Evolutionary conservation across 92 coral and sea anemone species (phyloP), one percentile per base, ranked within the genome.

Genomic region (Muricea muricata): DNA sequence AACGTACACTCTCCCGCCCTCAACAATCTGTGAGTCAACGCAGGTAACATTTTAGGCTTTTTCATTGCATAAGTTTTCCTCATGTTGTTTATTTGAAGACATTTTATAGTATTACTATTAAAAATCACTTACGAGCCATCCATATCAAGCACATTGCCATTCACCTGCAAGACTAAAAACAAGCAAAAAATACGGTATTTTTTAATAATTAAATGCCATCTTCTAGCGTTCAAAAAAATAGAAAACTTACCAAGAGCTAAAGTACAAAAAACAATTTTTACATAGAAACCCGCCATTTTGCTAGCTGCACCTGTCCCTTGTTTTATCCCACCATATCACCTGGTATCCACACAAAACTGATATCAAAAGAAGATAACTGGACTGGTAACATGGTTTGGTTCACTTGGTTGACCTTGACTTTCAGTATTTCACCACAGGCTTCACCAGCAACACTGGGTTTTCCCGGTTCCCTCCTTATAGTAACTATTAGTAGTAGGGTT

Each of bases 161-260:
- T 67, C 83, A 23, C 89, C 89, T 37, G 97, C 96, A 52, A 93
- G 93, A 25, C 98, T 95, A 81, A 45, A 61, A 65, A 18, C 45
- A 32, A 71, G 25, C 13, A 54, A 39, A 14, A 75, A 46, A 12
- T 41, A 57, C n/a, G n/a, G n/a, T n/a, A n/a, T n/a, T n/a, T n/a
- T n/a, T n/a, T n/a, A n/a, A n/a, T n/a, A n/a, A n/a, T n/a, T n/a
- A n/a, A n/a, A n/a, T n/a, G n/a, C 18, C 21, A 52, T 7, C 20
- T 13, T 6, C 24, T 73, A 10, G 31, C 23, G 18, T 31, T n/a
- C 34, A 28, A 28, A 50, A 75, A 30, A 3, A 18, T 31, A 10
- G 29, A 75, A 47, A 1, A 52, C 70, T 63, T 20, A 63, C 70
- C 70, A 25, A 63, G 15, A 29, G 30, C 4, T 28, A 10, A 18